Percentiles rank a stretch among this genome's conserved stretches.
These are phyloP conservation scores for Porphyrio hochstetteri DNA, from an alignment of 2,113 vertebrate genomes.

Conservation along the genomic window DNA sequence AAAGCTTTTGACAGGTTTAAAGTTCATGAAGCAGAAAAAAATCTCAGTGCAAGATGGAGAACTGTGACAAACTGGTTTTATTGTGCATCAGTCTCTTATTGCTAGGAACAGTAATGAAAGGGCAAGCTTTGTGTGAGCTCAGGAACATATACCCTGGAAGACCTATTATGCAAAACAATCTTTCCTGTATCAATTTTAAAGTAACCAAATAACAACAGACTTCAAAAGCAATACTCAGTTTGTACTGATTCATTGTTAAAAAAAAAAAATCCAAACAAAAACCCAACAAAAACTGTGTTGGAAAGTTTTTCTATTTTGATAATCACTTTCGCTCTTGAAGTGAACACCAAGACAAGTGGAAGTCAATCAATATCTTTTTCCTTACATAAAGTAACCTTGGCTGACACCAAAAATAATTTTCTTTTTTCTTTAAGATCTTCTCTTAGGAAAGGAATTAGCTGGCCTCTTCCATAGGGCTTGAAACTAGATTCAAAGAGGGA, in stretches of 20 bases:
- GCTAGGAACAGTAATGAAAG: background rate
- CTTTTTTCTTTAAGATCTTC: background rate
- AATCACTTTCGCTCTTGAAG: background rate
- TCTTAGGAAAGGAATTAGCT: background rate
- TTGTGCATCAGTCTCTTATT: background rate
- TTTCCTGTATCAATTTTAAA: background rate
- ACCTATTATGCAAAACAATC: background rate
- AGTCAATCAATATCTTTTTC: background rate
- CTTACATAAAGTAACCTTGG: background rate
- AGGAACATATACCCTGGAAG: background rate
- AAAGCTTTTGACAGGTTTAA: conserved; percentile 20
- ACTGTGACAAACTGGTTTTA: background rate
- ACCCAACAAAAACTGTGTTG: no score
- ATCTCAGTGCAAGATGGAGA: background rate
- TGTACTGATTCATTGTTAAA: background rate
- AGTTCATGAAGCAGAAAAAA: conserved; percentile 30
- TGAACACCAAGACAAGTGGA: background rate
- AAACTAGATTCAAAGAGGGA: no score
- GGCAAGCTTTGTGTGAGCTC: background rate
- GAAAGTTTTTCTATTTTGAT: background rate
- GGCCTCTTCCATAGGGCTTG: no score
- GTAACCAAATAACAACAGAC: background rate
- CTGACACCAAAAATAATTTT: background rate
- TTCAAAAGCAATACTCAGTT: background rate
- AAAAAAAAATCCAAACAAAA: background rate